Evolutionary conservation across 2,888 invertebrate genomes (phyloP), one percentile per base, ranked within the genome.

Genomic region (Leptothorax acervorum): DNA sequence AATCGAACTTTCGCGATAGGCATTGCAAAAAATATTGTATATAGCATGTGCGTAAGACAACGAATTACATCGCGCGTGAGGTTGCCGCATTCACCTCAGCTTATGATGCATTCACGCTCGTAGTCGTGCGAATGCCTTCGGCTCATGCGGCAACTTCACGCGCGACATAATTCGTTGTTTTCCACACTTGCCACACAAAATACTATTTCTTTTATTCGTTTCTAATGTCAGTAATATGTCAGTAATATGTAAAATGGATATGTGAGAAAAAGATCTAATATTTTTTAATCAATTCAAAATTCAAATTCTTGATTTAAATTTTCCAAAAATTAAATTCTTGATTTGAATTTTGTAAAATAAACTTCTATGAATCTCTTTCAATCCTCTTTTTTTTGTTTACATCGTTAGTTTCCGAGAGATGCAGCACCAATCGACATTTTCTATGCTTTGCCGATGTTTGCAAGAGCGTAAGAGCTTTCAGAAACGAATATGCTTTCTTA

Each of bases 401-500:
- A n/a, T 12, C 8, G 12, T 28, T 55, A 18, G 3, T 78, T 78
- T 78, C 35, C 63, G 60, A 55, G 42, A 70, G 57, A 82, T 57
- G 51, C 63, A 65, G 48, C 51, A 75, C 63, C 75, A 70, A 55
- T 63, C 31, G 35, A 70, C 31, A 18, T 12, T 62, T n/a, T 51
- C 60, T 45, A 18, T 8, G 3, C 6, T 35, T 63, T 31, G 12
- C 28, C 74, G 66, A n/a, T 31, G 15, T 31, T 4, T 15, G n/a
- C n/a, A 65, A 51, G 51, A 65, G 31, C n/a, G 8, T 51, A 68
- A 42, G 12, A 55, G 15, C 6, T 42, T 12, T 15, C 12, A 15
- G 23, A 53, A 60, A 51, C 9, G 15, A 75, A 18, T 18, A 55
- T 9, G 28, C 45, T 42, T 68, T 68, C n/a, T 42, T 18, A 42